These are phyloP conservation scores for Smutsia temminckii DNA, from an alignment of 2,797 vertebrate genomes.

Conservation along the genomic window DNA sequence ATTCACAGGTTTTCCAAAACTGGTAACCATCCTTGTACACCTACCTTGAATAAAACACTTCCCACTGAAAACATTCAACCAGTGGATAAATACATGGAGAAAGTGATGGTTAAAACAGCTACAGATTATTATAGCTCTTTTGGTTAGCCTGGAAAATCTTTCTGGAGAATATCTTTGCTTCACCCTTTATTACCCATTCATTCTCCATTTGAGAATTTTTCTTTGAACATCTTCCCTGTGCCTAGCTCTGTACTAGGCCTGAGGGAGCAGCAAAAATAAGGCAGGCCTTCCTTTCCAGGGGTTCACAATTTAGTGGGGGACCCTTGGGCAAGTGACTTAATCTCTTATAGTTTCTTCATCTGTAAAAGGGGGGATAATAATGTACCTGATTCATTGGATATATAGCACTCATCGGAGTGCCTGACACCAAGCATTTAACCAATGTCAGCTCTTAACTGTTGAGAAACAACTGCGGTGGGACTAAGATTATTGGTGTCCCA, in stretches of 20 bases:
- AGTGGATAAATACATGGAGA: neutral
- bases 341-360: neutral
- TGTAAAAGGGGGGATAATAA: neutral
- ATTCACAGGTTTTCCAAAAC: slow-evolving; percentile 65
- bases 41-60: slow-evolving; percentile 47
- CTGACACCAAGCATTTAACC: neutral
- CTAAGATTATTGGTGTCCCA: neutral
- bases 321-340: neutral
- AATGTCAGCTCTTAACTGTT: neutral
- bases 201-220: neutral
- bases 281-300: neutral
- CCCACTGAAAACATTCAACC: slow-evolving; percentile 20
- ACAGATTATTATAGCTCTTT: neutral
- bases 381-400: neutral
- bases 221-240: neutral
- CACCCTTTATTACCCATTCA: neutral
- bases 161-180: neutral
- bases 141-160: neutral
- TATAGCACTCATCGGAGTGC: neutral
- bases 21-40: neutral
- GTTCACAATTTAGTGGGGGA: neutral
- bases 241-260: neutral
- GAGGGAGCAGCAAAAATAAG: neutral
- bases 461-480: neutral
- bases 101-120: neutral